These are phyloP conservation scores for Cataglyphis cursor DNA, from an alignment of 2,888 invertebrate species.

Conservation along the genomic window DNA sequence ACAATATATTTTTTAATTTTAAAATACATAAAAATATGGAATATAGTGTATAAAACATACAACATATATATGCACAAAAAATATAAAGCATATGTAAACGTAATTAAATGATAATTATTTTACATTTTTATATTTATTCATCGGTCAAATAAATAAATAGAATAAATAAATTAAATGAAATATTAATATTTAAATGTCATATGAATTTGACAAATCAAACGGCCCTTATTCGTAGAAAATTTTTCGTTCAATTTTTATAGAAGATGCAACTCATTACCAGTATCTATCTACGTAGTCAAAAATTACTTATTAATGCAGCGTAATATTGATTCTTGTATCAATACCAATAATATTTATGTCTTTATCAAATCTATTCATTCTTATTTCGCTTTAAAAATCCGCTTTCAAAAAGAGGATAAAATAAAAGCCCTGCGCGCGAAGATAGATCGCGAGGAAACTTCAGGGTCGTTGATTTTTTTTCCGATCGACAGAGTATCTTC, in stretches of 20 bases:
- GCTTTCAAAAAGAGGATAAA: neutral
- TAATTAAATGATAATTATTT: neutral
- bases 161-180: neutral
- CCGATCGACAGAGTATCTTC: conserved; percentile 6
- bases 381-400: neutral
- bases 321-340: neutral
- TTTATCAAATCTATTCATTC: neutral
- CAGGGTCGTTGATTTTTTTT: conserved; percentile 9
- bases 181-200: neutral
- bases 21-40: neutral
- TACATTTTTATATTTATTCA: neutral
- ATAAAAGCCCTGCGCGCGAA: neutral
- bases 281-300: neutral
- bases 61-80: neutral
- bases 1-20: neutral
- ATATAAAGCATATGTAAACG: neutral
- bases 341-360: neutral
- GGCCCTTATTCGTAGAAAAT: neutral
- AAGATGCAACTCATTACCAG: conserved; percentile 1
- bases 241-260: neutral
- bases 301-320: neutral
- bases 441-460: conserved; percentile 19
- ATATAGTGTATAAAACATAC: neutral
- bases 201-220: neutral
- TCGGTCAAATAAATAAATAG: neutral